phyloP scores from a whole-genome alignment of 2,113 vertebrate genomes.

The Sapajus apella region DNA sequence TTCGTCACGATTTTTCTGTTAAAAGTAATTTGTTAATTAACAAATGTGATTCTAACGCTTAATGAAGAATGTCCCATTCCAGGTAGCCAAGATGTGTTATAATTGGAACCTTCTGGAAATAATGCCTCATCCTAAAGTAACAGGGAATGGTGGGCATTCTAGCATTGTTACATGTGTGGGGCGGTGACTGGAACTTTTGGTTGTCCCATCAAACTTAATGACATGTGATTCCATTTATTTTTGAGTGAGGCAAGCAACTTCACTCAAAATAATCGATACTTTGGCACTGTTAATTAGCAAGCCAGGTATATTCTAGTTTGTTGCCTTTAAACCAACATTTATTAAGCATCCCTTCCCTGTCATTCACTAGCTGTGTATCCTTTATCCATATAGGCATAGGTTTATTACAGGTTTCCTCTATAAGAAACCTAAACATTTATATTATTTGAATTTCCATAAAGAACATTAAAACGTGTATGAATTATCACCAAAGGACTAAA shows the following conservation, averaged over 20 bases:
- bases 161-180: constrained; percentile 7
- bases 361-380: not conserved
- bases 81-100: constrained; percentile 17
- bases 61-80: not conserved
- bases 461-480: constrained; percentile 59
- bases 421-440: not conserved
- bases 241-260: constrained; percentile 38
- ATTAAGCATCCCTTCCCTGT: not conserved
- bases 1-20: not conserved
- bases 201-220: constrained; percentile 2
- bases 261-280: constrained; percentile 36
- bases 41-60: constrained; percentile 45
- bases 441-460: constrained; percentile 56
- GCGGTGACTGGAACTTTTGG: not conserved
- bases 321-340: constrained; percentile 36
- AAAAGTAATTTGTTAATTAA: constrained; percentile 48
- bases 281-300: not conserved
- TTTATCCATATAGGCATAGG: not conserved
- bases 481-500: constrained; percentile 61
- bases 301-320: not conserved
- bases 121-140: constrained; percentile 11
- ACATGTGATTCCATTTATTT: constrained; percentile 54
- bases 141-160: constrained; percentile 24
- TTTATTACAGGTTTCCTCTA: too few relatives aligned
- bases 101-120: constrained; percentile 37